Evolutionary conservation across 2,113 vertebrate genomes (phyloP).

Genomic region (Ictidomys tridecemlineatus): DNA sequence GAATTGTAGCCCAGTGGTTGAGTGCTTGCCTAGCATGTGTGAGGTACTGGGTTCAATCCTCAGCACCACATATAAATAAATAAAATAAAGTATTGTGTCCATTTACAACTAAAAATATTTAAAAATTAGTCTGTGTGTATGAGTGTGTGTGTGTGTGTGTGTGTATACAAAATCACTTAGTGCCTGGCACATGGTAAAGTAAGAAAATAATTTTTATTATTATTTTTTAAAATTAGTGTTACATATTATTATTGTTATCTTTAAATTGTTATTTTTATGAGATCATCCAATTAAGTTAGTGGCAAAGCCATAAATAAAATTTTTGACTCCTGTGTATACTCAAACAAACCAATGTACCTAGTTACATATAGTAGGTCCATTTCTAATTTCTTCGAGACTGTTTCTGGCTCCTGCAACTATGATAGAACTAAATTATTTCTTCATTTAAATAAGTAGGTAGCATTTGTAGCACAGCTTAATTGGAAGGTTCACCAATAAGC

Average conservation of each 20-base stretch:
- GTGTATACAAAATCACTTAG: background rate
- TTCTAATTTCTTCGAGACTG: background rate
- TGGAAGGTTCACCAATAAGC: background rate
- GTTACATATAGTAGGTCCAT: background rate
- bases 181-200: background rate
- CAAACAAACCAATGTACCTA: background rate
- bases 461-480: background rate
- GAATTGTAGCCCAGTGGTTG: no score
- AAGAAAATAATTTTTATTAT: background rate
- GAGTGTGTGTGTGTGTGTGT: no score
- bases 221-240: background rate
- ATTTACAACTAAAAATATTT: no score
- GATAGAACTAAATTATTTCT: background rate
- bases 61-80: no score
- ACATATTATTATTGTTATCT: conserved; percentile 1
- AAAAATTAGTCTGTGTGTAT: background rate
- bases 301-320: background rate
- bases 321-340: background rate
- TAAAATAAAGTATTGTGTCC: no score
- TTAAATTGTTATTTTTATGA: background rate
- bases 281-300: background rate
- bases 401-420: background rate
- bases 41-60: no score
- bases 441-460: background rate
- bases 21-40: no score